phyloP scores from a whole-genome alignment of 2,888 invertebrate species.

The Carterocephalus palaemon region DNA sequence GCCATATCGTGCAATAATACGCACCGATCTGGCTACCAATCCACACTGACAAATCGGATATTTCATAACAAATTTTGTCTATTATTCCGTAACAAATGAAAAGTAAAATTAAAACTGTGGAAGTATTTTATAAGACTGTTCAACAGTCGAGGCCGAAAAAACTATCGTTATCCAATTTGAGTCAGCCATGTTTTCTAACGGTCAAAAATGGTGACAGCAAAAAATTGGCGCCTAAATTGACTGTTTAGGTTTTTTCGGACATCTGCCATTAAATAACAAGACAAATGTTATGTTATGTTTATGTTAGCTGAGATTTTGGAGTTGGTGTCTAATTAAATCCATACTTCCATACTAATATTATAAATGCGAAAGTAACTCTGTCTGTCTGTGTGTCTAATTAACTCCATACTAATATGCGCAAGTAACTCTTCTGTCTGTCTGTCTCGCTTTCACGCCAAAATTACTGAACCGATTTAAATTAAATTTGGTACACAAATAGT shows the following conservation, averaged over 20 bases:
- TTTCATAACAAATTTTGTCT: constrained; percentile 2
- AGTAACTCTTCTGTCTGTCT: no score
- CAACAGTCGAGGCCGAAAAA: constrained; percentile 9
- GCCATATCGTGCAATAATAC: constrained; percentile 3
- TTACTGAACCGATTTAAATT: no score
- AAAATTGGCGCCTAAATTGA: constrained; percentile 4
- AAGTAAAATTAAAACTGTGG: constrained; percentile 8
- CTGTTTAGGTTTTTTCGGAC: neutral
- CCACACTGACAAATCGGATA: neutral
- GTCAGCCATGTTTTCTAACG: constrained; percentile 6
- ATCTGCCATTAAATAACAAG: constrained; percentile 1
- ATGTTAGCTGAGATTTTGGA: no score
- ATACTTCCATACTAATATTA: no score
- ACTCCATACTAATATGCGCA: no score
- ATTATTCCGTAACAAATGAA: neutral
- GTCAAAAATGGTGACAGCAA: neutral
- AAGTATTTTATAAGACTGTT: constrained; percentile 6
- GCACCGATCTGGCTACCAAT: neutral
- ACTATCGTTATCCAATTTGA: constrained; percentile 11
- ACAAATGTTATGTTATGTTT: no score
- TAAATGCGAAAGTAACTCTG: no score
- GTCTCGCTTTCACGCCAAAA: no score
- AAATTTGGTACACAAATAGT: no score
- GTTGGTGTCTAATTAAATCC: no score
- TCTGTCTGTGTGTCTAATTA: no score